Evolutionary conservation across 2,113 vertebrate genomes (phyloP), one percentile per base, ranked within the genome.

Genomic region (Acrocephalus kingi): DNA sequence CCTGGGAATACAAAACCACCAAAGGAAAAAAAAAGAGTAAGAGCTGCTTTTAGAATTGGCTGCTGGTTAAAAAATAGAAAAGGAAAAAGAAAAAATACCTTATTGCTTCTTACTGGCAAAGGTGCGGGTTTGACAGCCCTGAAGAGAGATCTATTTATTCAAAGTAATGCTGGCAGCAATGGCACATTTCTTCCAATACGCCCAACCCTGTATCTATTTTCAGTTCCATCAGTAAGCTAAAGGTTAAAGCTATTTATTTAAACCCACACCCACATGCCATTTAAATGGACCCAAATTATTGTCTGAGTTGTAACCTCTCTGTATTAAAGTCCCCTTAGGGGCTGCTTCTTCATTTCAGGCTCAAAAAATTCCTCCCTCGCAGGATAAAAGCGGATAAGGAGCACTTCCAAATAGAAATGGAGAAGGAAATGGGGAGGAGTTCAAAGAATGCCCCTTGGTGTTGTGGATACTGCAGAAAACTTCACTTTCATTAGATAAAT

Each of bases 241-340:
- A 97, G 96, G 96, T 96, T 97, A 97, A 93, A 93, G 92, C 85
- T 96, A 90, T 95, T 97, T 96, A 94, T 97, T 96, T 97, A 96
- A 95, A 94, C 93, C 91, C 92, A 95, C 92, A 92, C 92, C 87
- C 95, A 93, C 92, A 88, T 81, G 92, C 64, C 90, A 97, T 94
- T 95, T 92, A 90, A 97, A 96, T 86, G 94, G 96, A 97, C 94
- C 96, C 88, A 93, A 95, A 96, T 96, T 96, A 96, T 87, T 83
- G 83, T 90, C 85, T 56, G 76, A 92, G 85, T 86, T 92, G 92
- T 95, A 96, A 95, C 92, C 93, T 94, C 88, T 64, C 90, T 81
- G 73, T 89, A 89, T 90, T 88, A 31, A 86, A 95, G 90, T 81
- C 64, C 90, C 90, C 79, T 94, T 64, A 35, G 85, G 94, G 88